These are phyloP conservation scores for Plotosus lineatus DNA, from an alignment of 2,113 vertebrate species.

Conservation along the genomic window DNA sequence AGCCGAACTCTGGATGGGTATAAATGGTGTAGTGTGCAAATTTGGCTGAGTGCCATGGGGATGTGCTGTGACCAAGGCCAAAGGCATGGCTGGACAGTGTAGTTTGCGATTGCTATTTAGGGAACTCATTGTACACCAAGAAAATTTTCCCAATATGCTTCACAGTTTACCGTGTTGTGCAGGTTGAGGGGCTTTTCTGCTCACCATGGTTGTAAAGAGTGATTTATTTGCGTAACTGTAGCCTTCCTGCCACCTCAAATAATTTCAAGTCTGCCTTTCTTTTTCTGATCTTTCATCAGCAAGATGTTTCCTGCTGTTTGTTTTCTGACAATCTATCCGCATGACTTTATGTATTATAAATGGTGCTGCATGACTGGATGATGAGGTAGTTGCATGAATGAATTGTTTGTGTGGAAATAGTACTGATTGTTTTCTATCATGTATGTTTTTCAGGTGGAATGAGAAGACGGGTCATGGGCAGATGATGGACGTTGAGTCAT, in stretches of 20 bases:
- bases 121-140: neutral
- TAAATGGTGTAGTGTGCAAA: no score
- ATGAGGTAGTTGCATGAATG: neutral
- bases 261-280: no score
- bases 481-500: slow-evolving; percentile 94
- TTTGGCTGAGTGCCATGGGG: no score
- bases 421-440: slow-evolving; percentile 31
- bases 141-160: neutral
- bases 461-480: slow-evolving; percentile 78
- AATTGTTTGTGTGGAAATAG: neutral
- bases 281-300: neutral
- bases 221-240: neutral
- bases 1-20: no score
- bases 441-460: slow-evolving; percentile 67
- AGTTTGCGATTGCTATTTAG: neutral
- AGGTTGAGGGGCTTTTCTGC: neutral
- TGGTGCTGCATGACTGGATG: neutral
- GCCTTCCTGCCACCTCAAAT: no score
- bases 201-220: neutral
- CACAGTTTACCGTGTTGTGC: neutral
- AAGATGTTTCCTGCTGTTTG: neutral
- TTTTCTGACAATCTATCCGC: neutral
- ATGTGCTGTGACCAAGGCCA: no score
- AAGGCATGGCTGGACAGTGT: no score
- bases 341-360: neutral